Evolutionary conservation across 2,113 vertebrate species (phyloP).

Genomic region (Cyphotilapia sp.): DNA sequence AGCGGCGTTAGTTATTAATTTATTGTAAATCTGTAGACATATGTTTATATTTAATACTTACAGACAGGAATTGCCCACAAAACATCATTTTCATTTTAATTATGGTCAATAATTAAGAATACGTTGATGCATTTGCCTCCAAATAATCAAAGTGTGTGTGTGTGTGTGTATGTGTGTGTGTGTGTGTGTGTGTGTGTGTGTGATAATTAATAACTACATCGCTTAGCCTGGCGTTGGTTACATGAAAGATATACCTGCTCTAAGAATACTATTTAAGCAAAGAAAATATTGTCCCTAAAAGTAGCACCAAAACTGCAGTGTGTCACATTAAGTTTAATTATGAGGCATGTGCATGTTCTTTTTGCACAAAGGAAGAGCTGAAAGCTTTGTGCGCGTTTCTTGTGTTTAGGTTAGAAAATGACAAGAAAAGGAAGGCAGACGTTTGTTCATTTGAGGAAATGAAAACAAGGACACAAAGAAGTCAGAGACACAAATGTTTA

Average conservation of each 20-base stretch:
- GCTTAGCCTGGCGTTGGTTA: neutral
- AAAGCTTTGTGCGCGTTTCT: neutral
- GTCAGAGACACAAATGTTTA: neutral
- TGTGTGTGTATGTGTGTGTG: neutral
- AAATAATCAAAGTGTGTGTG: neutral
- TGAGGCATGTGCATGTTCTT: fast-evolving
- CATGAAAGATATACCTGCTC: neutral
- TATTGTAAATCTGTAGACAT: neutral
- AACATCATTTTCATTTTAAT: fast-evolving
- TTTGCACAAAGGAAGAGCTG: neutral
- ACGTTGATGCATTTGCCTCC: fast-evolving
- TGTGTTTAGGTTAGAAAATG: neutral
- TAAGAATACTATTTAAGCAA: neutral
- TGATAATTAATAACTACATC: neutral
- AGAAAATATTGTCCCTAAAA: neutral
- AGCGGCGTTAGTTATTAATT: neutral
- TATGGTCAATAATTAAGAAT: neutral
- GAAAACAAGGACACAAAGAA: neutral
- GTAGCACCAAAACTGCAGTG: neutral
- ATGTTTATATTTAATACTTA: neutral
- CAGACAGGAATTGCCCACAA: neutral
- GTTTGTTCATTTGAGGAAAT: neutral
- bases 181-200: neutral
- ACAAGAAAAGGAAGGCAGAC: neutral
- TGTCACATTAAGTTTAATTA: neutral